Conservation (phyloP, 2,113 vertebrate species). For the Pelusios castaneus region DNA sequence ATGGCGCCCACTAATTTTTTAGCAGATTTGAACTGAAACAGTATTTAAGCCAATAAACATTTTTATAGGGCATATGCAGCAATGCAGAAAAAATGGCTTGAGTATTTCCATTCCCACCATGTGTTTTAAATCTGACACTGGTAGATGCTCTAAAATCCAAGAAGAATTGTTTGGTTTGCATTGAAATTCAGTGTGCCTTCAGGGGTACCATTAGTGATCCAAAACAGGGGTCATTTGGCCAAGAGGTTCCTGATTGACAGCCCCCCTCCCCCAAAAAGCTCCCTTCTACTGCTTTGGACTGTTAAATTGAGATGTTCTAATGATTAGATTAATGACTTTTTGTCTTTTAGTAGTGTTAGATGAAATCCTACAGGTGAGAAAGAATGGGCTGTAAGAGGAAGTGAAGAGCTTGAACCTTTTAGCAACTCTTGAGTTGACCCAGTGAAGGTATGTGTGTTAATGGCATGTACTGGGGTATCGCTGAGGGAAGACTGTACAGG, state of each 20-base stretch:
- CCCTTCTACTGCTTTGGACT: not conserved
- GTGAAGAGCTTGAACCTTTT: not conserved
- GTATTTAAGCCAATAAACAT: too few species aligned
- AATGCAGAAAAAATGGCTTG: not conserved
- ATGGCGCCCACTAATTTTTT: not conserved
- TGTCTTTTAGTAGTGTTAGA: not conserved
- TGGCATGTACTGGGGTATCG: not conserved
- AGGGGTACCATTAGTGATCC: not conserved
- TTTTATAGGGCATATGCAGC: not conserved
- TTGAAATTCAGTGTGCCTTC: not conserved
- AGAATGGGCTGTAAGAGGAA: not conserved
- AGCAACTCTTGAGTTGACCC: not conserved
- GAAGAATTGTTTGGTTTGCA: not conserved
- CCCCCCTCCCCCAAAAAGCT: not conserved
- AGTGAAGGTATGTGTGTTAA: not conserved
- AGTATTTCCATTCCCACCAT: not conserved
- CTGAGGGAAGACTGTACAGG: too few species aligned
- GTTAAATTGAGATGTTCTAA: not conserved
- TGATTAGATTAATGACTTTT: not conserved
- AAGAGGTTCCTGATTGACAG: not conserved
- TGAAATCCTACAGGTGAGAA: not conserved
- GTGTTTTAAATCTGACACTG: not conserved
- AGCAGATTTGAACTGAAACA: too few species aligned
- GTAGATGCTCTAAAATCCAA: not conserved
- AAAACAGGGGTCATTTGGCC: not conserved